These are phyloP conservation scores for Leptinotarsa lineolata DNA, from an alignment of 1,140 invertebrate species.

Conservation along the genomic window DNA sequence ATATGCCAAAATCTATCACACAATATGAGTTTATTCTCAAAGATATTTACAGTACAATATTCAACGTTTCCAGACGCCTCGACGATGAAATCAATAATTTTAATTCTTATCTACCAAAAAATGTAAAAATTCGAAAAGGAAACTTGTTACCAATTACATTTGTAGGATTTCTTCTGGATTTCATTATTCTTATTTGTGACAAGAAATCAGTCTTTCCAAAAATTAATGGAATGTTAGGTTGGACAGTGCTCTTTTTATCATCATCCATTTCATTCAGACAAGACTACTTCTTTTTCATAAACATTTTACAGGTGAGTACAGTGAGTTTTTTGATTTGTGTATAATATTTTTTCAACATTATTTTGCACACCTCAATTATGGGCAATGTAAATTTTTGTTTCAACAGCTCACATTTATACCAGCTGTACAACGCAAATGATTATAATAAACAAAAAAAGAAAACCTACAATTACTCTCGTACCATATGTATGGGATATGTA, in stretches of 20 bases:
- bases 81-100: slow-evolving; percentile 10
- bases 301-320: slow-evolving; percentile 35
- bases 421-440: too few relatives aligned
- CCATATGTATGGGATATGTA: too few relatives aligned
- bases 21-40: slow-evolving; percentile 26
- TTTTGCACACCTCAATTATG: not conserved
- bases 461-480: too few relatives aligned
- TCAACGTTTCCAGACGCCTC: slow-evolving; percentile 14
- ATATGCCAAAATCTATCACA: slow-evolving; percentile 24
- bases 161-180: slow-evolving; percentile 31
- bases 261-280: slow-evolving; percentile 29
- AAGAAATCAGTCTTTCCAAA: slow-evolving; percentile 24
- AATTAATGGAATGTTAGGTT: slow-evolving; percentile 34
- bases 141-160: slow-evolving; percentile 22
- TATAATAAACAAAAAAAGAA: too few relatives aligned
- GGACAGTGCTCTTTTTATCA: slow-evolving; percentile 34
- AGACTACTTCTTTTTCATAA: slow-evolving; percentile 27
- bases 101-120: slow-evolving; percentile 23
- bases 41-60: slow-evolving; percentile 27
- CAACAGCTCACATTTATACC: too few relatives aligned
- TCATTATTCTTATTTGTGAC: slow-evolving; percentile 21
- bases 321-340: not conserved
- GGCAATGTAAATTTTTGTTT: too few relatives aligned
- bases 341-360: not conserved
- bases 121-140: slow-evolving; percentile 27